Percentiles rank a stretch among this genome's conserved stretches.
phyloP scores from a whole-genome alignment of 2,113 vertebrate genomes.

The Dasyurus viverrinus region DNA sequence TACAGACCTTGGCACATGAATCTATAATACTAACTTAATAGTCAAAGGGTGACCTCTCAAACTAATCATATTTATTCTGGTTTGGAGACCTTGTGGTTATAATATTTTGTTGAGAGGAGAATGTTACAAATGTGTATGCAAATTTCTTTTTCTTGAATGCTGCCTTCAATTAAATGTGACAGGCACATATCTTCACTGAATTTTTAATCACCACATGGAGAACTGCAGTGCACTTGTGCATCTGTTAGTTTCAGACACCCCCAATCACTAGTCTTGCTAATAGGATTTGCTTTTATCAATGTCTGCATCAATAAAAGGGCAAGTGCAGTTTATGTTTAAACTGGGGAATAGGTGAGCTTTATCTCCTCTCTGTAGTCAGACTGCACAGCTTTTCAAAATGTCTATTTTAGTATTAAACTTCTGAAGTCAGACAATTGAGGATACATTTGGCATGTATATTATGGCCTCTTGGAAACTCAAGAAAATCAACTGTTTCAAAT shows the following conservation, averaged over 20 bases:
- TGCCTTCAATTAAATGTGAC: conserved; percentile 59
- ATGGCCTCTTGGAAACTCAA: neutral
- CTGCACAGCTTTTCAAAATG: neutral
- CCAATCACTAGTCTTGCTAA: conserved; percentile 52
- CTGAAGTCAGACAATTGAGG: neutral
- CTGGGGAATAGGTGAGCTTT: conserved; percentile 15
- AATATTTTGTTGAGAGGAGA: conserved; percentile 39
- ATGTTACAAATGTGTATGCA: conserved; percentile 23
- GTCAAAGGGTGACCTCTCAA: neutral
- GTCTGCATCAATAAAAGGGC: conserved; percentile 41
- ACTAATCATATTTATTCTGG: conserved; percentile 32
- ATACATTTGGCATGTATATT: neutral
- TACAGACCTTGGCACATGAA: conserved; percentile 27
- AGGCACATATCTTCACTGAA: conserved; percentile 59
- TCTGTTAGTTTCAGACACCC: conserved; percentile 61
- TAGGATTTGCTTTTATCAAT: conserved; percentile 48
- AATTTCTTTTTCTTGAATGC: conserved; percentile 54
- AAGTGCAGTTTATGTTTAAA: neutral
- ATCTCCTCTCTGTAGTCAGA: neutral
- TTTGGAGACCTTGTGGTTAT: neutral
- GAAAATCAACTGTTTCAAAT: neutral
- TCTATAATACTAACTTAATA: conserved; percentile 50
- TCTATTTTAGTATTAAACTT: conserved; percentile 9
- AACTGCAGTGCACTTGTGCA: conserved; percentile 53
- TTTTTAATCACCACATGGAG: conserved; percentile 66